Conservation (phyloP, 2,797 vertebrate species). For the Cirrhinus mrigala region DNA sequence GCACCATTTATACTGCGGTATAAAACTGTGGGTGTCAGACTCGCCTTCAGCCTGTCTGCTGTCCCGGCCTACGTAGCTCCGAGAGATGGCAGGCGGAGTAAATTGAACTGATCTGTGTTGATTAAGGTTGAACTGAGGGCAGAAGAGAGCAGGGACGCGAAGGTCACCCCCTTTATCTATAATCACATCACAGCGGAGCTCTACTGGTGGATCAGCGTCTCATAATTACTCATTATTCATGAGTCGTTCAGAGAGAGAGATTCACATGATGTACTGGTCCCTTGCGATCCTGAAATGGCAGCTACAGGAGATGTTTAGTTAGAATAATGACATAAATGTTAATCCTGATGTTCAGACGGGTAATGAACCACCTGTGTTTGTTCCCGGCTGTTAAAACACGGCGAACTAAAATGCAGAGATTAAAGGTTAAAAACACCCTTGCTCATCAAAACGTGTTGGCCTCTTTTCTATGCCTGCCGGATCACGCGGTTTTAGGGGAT, state of each 20-base stretch:
- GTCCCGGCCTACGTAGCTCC: constrained; percentile 57
- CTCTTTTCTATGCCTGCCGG: constrained; percentile 25
- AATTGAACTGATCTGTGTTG: constrained; percentile 81
- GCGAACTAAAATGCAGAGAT: constrained; percentile 17
- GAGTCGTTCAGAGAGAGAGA: constrained; percentile 41
- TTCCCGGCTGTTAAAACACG: constrained; percentile 2
- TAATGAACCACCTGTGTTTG: constrained; percentile 38
- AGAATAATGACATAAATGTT: constrained; percentile 36
- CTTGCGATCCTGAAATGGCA: constrained; percentile 28
- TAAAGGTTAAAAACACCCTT: constrained; percentile 34
- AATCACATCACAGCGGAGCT: constrained; percentile 67
- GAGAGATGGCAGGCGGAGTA: constrained; percentile 71
- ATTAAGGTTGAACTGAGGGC: constrained; percentile 75
- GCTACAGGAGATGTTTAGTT: constrained; percentile 41
- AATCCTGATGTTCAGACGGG: constrained; percentile 12
- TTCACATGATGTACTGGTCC: constrained; percentile 28
- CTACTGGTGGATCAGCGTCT: constrained; percentile 58
- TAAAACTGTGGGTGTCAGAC: constrained; percentile 27
- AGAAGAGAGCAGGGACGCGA: constrained; percentile 67
- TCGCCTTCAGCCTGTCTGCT: constrained; percentile 57
- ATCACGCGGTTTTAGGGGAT: constrained; percentile 58
- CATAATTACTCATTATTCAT: constrained; percentile 74
- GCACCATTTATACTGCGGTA: not conserved
- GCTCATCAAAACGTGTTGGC: constrained; percentile 35
- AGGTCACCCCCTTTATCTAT: constrained; percentile 77